Percentiles rank a stretch among this genome's conserved stretches.
These are phyloP conservation scores for Lucilia sericata DNA, from an alignment of 1,140 invertebrate genomes.

Conservation along the genomic window DNA sequence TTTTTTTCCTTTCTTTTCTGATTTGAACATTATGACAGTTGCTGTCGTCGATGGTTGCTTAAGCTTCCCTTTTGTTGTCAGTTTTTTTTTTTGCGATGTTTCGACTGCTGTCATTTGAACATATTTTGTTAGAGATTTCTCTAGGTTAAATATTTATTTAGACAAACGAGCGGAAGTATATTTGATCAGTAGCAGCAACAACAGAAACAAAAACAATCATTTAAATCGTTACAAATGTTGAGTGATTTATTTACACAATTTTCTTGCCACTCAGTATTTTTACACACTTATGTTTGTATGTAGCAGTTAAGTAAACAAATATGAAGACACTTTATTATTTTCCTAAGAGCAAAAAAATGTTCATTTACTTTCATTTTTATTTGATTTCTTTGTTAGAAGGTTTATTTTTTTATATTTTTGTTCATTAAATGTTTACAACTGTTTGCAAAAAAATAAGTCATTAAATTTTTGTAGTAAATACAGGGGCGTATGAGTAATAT, in stretches of 20 bases:
- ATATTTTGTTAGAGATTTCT: constrained; percentile 32
- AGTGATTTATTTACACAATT: constrained; percentile 42
- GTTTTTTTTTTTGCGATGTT: not conserved
- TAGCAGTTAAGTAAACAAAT: not conserved
- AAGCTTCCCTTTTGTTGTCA: not conserved
- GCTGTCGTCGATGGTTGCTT: constrained; percentile 11
- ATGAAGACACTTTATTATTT: constrained; percentile 14
- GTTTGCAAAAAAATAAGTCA: not conserved
- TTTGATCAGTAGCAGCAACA: constrained; percentile 22
- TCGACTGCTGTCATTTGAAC: not conserved
- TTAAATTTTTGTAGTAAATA: not conserved
- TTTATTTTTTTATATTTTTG: not conserved
- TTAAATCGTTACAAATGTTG: constrained; percentile 30
- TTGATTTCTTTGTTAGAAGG: not conserved
- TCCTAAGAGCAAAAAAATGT: not conserved
- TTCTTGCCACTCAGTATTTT: not conserved
- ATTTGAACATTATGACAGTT: constrained; percentile 39
- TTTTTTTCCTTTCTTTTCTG: not conserved
- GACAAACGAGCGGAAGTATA: constrained; percentile 59
- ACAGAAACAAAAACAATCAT: constrained; percentile 10
- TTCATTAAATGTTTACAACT: not conserved
- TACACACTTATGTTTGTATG: not conserved
- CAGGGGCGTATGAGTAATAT: not conserved
- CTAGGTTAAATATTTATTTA: constrained; percentile 61
- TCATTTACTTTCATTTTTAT: not conserved